These are phyloP conservation scores for Halichondria panicea DNA, from an alignment of 37 sponge, comb jelly and placozoan genomes.

Conservation along the genomic window DNA sequence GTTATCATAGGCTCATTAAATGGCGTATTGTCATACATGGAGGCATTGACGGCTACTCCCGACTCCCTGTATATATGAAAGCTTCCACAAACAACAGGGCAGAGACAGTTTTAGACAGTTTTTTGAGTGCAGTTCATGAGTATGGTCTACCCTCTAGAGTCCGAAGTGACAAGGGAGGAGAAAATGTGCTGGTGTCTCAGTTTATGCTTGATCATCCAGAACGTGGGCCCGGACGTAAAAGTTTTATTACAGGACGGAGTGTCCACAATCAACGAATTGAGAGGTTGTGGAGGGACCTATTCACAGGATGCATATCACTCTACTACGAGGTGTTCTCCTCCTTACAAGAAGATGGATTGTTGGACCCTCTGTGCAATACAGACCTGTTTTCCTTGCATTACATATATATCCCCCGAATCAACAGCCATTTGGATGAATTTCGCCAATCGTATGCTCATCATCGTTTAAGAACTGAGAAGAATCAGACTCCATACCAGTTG, in stretches of 20 bases:
- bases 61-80: conserved; percentile 53
- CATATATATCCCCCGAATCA: conserved; percentile 43
- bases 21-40: conserved; percentile 74
- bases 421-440: conserved; percentile 45
- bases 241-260: conserved; percentile 60
- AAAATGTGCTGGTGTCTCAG: conserved; percentile 48
- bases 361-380: conserved; percentile 11
- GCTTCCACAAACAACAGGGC: conserved; percentile 55
- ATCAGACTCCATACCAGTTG: too few species aligned
- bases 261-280: conserved; percentile 81
- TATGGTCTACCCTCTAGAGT: conserved; percentile 72
- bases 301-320: conserved; percentile 39
- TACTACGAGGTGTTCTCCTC: conserved; percentile 55
- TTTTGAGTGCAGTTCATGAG: conserved; percentile 46
- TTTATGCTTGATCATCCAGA: conserved; percentile 72
- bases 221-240: conserved; percentile 60
- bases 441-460: conserved; percentile 49
- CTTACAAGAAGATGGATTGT: conserved; percentile 38
- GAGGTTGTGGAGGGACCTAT: conserved; percentile 63
- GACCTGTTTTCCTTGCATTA: conserved; percentile 67
- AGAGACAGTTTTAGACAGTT: conserved; percentile 42
- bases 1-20: conserved; percentile 61
- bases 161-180: conserved; percentile 65
- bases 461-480: too few species aligned
- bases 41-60: conserved; percentile 63